These are phyloP conservation scores for Actenoides lindsayi DNA, from an alignment of 2,113 vertebrate genomes.

Conservation along the genomic window DNA sequence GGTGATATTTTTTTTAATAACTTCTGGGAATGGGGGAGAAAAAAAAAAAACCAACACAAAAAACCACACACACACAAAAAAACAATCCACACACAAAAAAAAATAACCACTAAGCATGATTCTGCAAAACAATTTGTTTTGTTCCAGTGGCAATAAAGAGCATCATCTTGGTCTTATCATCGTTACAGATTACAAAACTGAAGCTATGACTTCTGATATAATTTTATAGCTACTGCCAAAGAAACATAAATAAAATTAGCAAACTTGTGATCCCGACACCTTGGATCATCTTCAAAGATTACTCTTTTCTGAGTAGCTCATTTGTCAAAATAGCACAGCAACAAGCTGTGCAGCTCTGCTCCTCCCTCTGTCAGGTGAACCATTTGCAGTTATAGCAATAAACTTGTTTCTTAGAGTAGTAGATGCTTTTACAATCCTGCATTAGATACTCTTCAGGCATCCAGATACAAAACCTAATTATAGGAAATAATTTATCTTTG, in stretches of 20 bases:
- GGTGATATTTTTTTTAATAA: background rate
- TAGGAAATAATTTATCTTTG: background rate
- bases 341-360: background rate
- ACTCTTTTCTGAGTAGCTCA: rapidly evolving
- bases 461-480: background rate
- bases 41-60: background rate
- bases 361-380: background rate
- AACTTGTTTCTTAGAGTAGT: background rate
- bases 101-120: background rate
- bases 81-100: background rate
- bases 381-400: background rate
- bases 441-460: background rate
- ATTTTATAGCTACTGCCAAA: slow-evolving; percentile 6
- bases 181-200: background rate
- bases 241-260: background rate
- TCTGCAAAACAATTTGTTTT: background rate
- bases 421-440: rapidly evolving
- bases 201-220: background rate
- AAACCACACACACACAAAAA: background rate
- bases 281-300: background rate
- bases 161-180: background rate
- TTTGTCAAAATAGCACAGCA: background rate
- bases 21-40: background rate
- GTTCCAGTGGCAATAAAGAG: background rate
- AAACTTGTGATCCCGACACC: background rate